Evolutionary conservation across 1,140 invertebrate genomes (phyloP), one percentile per base, ranked within the genome.

Genomic region (Pogonus chalceus): DNA sequence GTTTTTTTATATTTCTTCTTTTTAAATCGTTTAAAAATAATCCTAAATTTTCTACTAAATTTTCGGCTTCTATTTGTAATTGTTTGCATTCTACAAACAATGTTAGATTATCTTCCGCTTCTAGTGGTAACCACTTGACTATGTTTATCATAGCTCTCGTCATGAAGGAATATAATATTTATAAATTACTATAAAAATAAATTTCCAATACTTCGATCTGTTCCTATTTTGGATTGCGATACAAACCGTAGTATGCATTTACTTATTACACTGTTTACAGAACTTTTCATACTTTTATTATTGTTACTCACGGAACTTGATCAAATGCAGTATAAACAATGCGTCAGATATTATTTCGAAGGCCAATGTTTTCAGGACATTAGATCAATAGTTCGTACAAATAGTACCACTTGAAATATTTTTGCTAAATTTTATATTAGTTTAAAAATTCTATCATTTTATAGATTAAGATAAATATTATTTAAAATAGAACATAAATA

Each of bases 71-170:
- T 51, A 23, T 55, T 59, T 58, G 57, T 22, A 69, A 55, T 23
- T 59, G 35, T 39, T 49, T 64, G 39, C 65, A 69, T 50, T 55
- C 59, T 2, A 31, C 14, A 35, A 62, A 65, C 3, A 62, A 23
- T 4, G 22, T 39, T 49, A 59, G 51, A 35, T 63, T 54, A 20
- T 64, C 61, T 49, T 61, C 53, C 21, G 53, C 61, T 26, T 64
- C 56, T 16, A 56, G 4, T 22, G 66, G 65, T 20, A 69, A 52
- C 67, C 67, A 69, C 60, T 69, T 69, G 12, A 59, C 59, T 23
- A 69, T 53, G 18, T 63, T 68, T 20, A 57, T 35, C 47, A 51
- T 49, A 39, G 20, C 23, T 49, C 47, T 24, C 47, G 47, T 23
- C 47, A 49, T 49, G 3, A 49, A 43, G 37, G 18, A 43, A 43